Base-by-base conservation (phyloP, 1,140 invertebrate genomes). In the Alviniconcha marisindica region DNA sequence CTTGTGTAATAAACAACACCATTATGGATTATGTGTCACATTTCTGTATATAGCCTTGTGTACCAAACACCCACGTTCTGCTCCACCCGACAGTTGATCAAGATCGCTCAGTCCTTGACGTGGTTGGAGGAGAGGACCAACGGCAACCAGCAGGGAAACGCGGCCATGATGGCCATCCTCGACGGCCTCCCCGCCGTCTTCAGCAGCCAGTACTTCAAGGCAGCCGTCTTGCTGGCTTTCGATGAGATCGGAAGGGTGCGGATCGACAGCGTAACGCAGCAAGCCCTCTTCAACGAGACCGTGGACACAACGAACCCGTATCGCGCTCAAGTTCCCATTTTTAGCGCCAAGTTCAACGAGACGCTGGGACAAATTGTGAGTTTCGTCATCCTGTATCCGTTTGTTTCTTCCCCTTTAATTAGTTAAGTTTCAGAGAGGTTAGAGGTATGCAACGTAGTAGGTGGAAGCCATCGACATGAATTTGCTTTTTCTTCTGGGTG, bases 161-260 rank as follows among this genome's bases (percentile, higher is more conserved):
- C 54, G 60, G 77, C 18, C 31, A 66, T 56, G 24, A 12, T 18
- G 2, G 24, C 10, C 1, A 40, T 42, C 14, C 60, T 74, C 42
- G 78, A 77, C 28, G 77, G 63, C 21, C 82, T 78, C 66, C 85
- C 73, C 44, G 79, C 51, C 60, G 76, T 60, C 48, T 86, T 79
- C 81, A 77, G 77, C 85, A 83, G 66, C 73, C 66, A 69, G 60
- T 21, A 28, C 48, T 71, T 83, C 82, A 83, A 80, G 81, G 38
- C 63, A 44, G 82, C 31, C 31, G 38, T 78, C 63, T 94, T 63
- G 24, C 18, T 82, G 51, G 54, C 40, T 51, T 69, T 83, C 69
- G 74, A 71, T 69, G 77, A 74, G 56, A 40, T 66, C 28, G 28
- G 21, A 15, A 60, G 78, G 40, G 38, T 44, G 10, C 51, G 18